Conservation (phyloP, 2,113 vertebrate species). For the Hypomesus transpacificus region DNA sequence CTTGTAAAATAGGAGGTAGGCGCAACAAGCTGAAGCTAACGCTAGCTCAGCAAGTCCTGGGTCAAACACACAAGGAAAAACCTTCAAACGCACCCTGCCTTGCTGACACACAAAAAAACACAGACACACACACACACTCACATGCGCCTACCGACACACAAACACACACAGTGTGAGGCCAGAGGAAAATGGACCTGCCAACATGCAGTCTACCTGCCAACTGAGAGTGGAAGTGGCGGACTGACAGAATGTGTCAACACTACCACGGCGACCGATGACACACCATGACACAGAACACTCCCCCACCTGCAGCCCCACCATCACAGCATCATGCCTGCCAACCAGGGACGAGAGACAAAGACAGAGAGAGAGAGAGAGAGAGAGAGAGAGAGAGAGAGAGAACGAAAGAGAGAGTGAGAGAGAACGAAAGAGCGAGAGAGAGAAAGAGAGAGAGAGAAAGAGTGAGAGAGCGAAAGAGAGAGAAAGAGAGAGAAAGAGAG, state of each 20-base stretch:
- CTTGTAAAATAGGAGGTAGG: constrained; percentile 13
- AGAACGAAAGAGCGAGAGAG: too few species aligned
- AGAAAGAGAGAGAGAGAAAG: too few species aligned
- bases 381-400: constrained; percentile 7
- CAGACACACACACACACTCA: constrained; percentile 37
- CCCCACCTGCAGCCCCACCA: constrained; percentile 10
- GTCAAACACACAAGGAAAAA: constrained; percentile 35
- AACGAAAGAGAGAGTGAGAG: too few species aligned
- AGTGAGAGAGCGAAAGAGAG: too few species aligned
- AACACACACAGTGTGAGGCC: constrained; percentile 9
- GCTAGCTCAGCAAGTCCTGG: constrained; percentile 35
- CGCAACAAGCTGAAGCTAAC: constrained; percentile 40
- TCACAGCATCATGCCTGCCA: neutral
- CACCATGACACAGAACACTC: constrained; percentile 26
- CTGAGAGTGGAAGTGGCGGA: constrained; percentile 30
- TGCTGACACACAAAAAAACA: constrained; percentile 10
- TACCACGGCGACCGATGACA: constrained; percentile 32
- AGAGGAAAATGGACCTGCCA: constrained; percentile 45
- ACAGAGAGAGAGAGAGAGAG: constrained; percentile 6
- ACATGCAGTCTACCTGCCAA: constrained; percentile 42
- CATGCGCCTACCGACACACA: constrained; percentile 14
- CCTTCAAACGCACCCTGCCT: constrained; percentile 17
- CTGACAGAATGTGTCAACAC: constrained; percentile 44
- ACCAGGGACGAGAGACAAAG: too few species aligned
- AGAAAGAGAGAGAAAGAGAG: too few species aligned